Base-by-base conservation (phyloP, 2,113 vertebrate species). In the Alligator sinensis region DNA sequence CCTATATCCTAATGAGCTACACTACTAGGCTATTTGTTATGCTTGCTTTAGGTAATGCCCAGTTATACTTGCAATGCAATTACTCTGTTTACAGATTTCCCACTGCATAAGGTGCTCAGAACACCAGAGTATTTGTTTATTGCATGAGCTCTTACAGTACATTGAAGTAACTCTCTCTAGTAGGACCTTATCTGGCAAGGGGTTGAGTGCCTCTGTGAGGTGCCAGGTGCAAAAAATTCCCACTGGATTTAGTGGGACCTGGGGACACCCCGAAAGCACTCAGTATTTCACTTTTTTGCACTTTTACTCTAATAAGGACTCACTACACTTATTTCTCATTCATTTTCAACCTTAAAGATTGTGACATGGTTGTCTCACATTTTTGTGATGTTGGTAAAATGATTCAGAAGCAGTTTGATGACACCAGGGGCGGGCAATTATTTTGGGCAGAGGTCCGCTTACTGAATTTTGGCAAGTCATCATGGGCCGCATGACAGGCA, bases 241-340 rank as follows among this genome's bases (percentile, higher is more conserved):
- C 11, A 25, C 13, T 66, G 55, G 62, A 74, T 2, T 1, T 22
- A 80, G 18, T 2, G 10, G 30, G 19, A 9, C 22, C 87, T 63
- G 47, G 76, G 4, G 25, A 81, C 38, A 88, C 14, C 8, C 25
- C 34, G n/a, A 9, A 5, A 88, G 8, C 24, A 62, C 38, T 60
- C 54, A 62, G 5, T 24, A 38, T 0, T 2, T 30, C 0, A 2
- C 82, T 10, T 8, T 25, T 86, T 66, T 82, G 11, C 66, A 70
- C 0, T 21, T 27, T 78, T 84, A 72, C 86, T 14, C 11, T 27
- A 25, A 7, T 88, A 1, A 55, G 62, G 84, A 86, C 88, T 60
- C 82, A 30, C 74, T 3, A 74, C 4, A 1, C 9, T 88, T 83
- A 5, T 76, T 88, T 66, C n/a, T 66, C 60, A 59, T 11, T 81